phyloP scores from a whole-genome alignment of 2,113 vertebrate species.

The Pitta sordida region DNA sequence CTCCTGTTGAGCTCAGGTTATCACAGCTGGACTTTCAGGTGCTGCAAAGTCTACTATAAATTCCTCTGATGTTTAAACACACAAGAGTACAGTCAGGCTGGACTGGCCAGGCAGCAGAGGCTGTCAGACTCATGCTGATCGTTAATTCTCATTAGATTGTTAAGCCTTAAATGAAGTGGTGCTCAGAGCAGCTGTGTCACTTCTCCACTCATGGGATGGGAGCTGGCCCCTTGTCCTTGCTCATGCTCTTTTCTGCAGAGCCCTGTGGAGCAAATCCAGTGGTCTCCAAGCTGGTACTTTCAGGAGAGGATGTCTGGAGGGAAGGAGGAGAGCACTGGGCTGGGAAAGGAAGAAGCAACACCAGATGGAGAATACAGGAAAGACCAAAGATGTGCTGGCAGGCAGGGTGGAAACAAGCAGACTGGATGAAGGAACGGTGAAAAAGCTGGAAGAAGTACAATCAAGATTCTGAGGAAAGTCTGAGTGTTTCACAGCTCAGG shows the following conservation, averaged over 20 bases:
- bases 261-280: not conserved
- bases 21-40: not conserved
- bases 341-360: slow-evolving; percentile 17
- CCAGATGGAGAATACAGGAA: slow-evolving; percentile 5
- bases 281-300: not conserved
- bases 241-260: not conserved
- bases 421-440: not conserved
- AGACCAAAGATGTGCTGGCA: slow-evolving; percentile 39
- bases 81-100: not conserved
- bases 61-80: not conserved
- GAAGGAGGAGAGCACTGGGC: slow-evolving; percentile 1
- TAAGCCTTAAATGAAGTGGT: slow-evolving; percentile 45
- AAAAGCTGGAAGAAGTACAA: slow-evolving; percentile 3
- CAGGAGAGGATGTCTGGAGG: not conserved
- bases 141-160: slow-evolving; percentile 19
- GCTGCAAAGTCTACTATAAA: not conserved
- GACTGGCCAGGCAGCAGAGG: not conserved
- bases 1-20: not conserved
- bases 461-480: not conserved
- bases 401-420: slow-evolving; percentile 27
- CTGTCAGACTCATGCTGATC: not conserved
- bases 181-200: not conserved
- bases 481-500: not conserved
- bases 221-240: not conserved
- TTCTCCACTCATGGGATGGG: not conserved